Evolutionary conservation across 2,113 vertebrate species (phyloP).

Genomic region (Pelusios castaneus): DNA sequence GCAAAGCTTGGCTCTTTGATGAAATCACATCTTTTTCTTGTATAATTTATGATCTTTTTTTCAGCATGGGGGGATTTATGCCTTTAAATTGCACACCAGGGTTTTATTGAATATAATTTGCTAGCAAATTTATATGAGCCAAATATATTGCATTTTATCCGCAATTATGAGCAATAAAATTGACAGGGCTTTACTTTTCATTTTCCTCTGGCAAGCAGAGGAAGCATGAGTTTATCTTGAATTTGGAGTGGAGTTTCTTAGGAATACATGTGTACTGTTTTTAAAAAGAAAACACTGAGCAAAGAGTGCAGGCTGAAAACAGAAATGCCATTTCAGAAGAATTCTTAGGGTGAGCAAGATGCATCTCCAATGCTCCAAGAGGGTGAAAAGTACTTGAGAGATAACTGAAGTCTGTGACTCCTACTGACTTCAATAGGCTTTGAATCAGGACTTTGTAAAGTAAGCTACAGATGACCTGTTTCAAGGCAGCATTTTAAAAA

Average conservation of each 20-base stretch:
- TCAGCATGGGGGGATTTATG: constrained; percentile 71
- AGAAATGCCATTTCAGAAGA: constrained; percentile 50
- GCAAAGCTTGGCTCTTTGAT: constrained; percentile 78
- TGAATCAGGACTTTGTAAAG: not conserved
- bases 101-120: constrained; percentile 80
- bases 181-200: constrained; percentile 77
- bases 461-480: constrained; percentile 9
- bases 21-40: constrained; percentile 78
- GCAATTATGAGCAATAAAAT: constrained; percentile 79
- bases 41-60: constrained; percentile 79
- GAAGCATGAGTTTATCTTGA: constrained; percentile 55
- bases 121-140: constrained; percentile 79
- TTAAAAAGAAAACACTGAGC: constrained; percentile 30
- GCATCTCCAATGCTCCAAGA: constrained; percentile 18
- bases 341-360: constrained; percentile 30
- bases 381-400: constrained; percentile 24
- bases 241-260: constrained; percentile 60
- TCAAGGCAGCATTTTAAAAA: not conserved
- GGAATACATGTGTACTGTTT: constrained; percentile 45
- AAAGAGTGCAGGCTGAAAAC: constrained; percentile 56
- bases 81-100: constrained; percentile 75
- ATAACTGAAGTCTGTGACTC: constrained; percentile 6
- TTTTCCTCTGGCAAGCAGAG: constrained; percentile 77
- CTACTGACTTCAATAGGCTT: not conserved
- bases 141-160: constrained; percentile 76